Conservation (phyloP, 2,888 invertebrate species). For the Phaonia tiefii region DNA sequence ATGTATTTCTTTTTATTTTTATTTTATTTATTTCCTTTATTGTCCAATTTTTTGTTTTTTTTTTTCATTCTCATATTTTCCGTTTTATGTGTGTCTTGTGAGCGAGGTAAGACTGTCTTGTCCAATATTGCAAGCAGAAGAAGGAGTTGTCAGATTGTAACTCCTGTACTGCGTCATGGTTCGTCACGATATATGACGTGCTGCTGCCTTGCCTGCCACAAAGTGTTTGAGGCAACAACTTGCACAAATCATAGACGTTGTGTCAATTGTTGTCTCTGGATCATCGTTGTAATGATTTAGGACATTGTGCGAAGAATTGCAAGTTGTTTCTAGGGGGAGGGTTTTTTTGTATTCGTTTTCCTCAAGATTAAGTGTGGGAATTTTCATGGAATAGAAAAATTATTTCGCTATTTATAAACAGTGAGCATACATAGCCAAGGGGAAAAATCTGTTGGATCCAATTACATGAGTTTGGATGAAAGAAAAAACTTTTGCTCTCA, state of each 20-base stretch:
- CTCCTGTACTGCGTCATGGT: conserved; percentile 48
- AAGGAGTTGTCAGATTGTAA: conserved; percentile 53
- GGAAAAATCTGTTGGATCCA: too few relatives aligned
- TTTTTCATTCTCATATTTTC: not conserved
- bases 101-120: conserved; percentile 15
- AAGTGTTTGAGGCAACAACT: conserved; percentile 53
- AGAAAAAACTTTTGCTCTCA: too few relatives aligned
- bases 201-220: conserved; percentile 44
- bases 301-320: conserved; percentile 33
- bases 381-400: not conserved
- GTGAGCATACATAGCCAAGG: too few relatives aligned
- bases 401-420: not conserved
- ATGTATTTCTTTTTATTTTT: conserved; percentile 27
- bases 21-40: not conserved
- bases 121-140: conserved; percentile 39
- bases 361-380: conserved; percentile 48
- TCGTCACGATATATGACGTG: conserved; percentile 55
- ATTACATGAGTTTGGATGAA: too few relatives aligned
- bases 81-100: too few relatives aligned
- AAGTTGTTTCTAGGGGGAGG: not conserved
- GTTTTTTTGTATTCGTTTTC: not conserved
- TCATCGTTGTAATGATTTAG: conserved; percentile 58
- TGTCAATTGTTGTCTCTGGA: conserved; percentile 56
- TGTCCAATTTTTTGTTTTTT: not conserved
- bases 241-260: conserved; percentile 29